Base-by-base conservation (phyloP, 2,888 invertebrate genomes). In the Erebia aethiops region DNA sequence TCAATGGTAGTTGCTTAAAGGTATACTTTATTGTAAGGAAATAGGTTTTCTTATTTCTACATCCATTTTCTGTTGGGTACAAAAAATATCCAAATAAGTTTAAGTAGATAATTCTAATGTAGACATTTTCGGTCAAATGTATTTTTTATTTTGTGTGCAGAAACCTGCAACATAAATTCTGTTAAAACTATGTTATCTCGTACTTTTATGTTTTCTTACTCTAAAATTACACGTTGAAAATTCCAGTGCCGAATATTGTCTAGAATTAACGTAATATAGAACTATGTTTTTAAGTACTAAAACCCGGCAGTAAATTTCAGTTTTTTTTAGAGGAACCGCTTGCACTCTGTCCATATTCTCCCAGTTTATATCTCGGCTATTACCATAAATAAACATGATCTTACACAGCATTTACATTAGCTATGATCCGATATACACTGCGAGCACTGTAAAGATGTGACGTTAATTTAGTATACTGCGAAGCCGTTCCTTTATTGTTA, bases 311-410 rank as follows among this genome's bases (percentile, higher is more conserved):
- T 62, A 62, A 62, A 62, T 62, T 62, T 62, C 49, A 62, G 18
- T 46, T 69, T 69, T 69, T 57, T n/a, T 46, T 41, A 52, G 65
- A 65, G 52, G 49, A 51, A 18, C 49, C n/a, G 58, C 58, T 16
- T 21, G 21, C 49, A 11, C 49, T 62, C 51, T 13, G 46, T 16
- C 46, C 41, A 46, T 49, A 14, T 63, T 68, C 60, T 68, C 52
- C 64, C 35, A 26, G 63, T 68, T 65, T 71, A 52, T 64, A 35
- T 49, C 49, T 49, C 21, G 41, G 57, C 67, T 75, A 82, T 84
- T 82, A 78, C 79, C 82, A 82, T 81, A 82, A 84, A 83, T 79
- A 82, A 79, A 81, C 80, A 75, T 72, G 72, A 76, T 78, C 79
- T 76, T 76, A 49, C 61, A 68, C 49, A 76, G 72, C 76, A 77